Evolutionary conservation across 2,113 vertebrate species (phyloP).

Genomic region (Poecilia latipinna): DNA sequence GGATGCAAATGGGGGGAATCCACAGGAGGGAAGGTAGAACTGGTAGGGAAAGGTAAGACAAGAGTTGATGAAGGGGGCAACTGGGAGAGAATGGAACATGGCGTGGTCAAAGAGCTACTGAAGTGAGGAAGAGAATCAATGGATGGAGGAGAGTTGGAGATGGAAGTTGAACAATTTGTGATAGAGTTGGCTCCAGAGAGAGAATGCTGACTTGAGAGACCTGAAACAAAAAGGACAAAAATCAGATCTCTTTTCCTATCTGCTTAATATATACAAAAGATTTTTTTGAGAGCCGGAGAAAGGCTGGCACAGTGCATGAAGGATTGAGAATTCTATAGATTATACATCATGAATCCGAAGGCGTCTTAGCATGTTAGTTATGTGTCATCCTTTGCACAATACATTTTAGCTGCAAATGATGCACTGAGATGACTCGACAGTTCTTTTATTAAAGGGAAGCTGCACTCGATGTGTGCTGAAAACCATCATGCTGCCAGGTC

Average conservation of each 20-base stretch:
- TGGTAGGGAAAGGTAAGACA: constrained; percentile 55
- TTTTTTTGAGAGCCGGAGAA: no score
- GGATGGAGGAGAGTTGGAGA: constrained; percentile 66
- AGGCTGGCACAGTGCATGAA: no score
- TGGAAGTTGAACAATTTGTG: constrained; percentile 44
- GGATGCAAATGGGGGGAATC: constrained; percentile 45
- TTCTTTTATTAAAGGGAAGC: no score
- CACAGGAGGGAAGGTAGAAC: constrained; percentile 36
- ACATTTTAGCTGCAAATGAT: no score
- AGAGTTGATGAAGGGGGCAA: constrained; percentile 33
- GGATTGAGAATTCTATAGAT: no score
- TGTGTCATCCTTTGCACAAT: no score
- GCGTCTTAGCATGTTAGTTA: no score
- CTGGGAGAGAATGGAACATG: constrained; percentile 31
- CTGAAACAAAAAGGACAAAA: constrained; percentile 31
- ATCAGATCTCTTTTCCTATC: neutral
- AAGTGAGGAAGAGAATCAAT: constrained; percentile 66
- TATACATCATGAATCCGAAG: no score
- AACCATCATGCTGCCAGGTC: no score
- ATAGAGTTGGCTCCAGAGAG: constrained; percentile 45
- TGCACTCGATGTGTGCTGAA: no score
- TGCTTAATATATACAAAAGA: no score
- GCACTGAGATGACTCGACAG: no score
- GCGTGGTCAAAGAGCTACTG: constrained; percentile 59
- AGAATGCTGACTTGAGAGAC: constrained; percentile 44